Conservation (phyloP, 2,888 invertebrate species). For the Octodonta nipae region DNA sequence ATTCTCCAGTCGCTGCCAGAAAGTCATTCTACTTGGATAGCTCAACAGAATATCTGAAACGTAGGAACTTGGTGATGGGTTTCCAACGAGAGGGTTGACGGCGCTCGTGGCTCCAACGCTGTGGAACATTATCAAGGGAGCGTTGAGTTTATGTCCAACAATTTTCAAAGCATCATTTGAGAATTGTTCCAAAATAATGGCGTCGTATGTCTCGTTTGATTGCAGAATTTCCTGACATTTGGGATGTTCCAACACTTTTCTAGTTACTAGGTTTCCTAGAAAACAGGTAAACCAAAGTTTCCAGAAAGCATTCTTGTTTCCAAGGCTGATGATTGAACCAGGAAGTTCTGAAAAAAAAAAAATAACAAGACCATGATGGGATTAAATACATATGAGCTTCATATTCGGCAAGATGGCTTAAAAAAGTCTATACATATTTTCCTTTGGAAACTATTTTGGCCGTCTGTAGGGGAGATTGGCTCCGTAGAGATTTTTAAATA, state of each 20-base stretch:
- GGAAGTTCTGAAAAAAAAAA: too few relatives aligned
- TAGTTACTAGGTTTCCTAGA: too few relatives aligned
- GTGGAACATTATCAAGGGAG: constrained; percentile 31
- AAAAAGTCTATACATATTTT: too few relatives aligned
- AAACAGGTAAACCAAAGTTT: too few relatives aligned
- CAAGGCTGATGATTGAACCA: too few relatives aligned
- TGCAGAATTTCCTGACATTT: constrained; percentile 23
- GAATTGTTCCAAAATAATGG: constrained; percentile 37
- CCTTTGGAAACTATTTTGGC: too few relatives aligned
- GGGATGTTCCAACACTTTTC: constrained; percentile 12
- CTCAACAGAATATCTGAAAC: constrained; percentile 36
- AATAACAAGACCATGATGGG: too few relatives aligned
- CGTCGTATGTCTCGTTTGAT: constrained; percentile 31
- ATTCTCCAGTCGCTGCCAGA: constrained; percentile 42
- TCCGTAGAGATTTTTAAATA: too few relatives aligned
- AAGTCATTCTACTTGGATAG: constrained; percentile 35
- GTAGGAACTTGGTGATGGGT: constrained; percentile 38
- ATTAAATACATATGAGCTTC: too few relatives aligned
- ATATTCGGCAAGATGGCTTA: too few relatives aligned
- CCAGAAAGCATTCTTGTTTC: too few relatives aligned
- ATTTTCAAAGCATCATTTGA: constrained; percentile 38
- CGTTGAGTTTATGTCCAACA: constrained; percentile 28
- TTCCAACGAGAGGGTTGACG: constrained; percentile 29
- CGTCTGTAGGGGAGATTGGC: too few relatives aligned
- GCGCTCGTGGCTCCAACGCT: constrained; percentile 36